phyloP scores from a whole-genome alignment of 2,797 vertebrate species.

The Falco berigora region DNA sequence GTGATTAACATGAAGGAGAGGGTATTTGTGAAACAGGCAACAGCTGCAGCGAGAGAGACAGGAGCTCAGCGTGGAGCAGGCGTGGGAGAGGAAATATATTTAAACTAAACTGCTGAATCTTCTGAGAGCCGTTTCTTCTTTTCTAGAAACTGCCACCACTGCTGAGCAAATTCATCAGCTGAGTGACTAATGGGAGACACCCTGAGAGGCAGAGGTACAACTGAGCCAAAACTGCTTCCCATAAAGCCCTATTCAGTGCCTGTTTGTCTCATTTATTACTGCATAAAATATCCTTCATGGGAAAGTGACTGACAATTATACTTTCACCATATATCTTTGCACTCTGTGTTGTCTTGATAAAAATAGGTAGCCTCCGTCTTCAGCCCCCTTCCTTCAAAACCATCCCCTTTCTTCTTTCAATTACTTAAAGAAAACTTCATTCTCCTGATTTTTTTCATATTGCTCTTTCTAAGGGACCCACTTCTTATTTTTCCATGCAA shows the following conservation, averaged over 20 bases:
- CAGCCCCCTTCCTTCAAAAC: not conserved
- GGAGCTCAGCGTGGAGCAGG: not conserved
- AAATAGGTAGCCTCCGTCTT: slow-evolving; percentile 18
- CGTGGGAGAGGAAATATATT: slow-evolving; percentile 42
- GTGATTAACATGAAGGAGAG: slow-evolving; percentile 1
- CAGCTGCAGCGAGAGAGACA: slow-evolving; percentile 8
- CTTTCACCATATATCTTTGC: slow-evolving; percentile 41
- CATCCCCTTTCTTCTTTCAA: not conserved
- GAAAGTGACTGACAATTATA: slow-evolving; percentile 55
- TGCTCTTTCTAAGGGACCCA: not conserved
- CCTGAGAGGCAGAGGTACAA: slow-evolving; percentile 37
- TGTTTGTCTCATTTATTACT: slow-evolving; percentile 61
- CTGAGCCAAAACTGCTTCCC: slow-evolving; percentile 43
- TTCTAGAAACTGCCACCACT: slow-evolving; percentile 44
- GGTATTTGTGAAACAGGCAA: not conserved
- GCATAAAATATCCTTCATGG: slow-evolving; percentile 48
- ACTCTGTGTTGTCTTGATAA: not conserved
- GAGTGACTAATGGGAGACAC: slow-evolving; percentile 51
- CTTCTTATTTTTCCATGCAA: not conserved
- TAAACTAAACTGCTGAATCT: slow-evolving; percentile 56
- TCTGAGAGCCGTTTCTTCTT: slow-evolving; percentile 40
- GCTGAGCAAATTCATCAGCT: slow-evolving; percentile 59
- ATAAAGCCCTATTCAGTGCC: slow-evolving; percentile 50
- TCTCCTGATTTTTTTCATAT: not conserved
- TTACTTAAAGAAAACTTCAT: not conserved